A percentile compares a stretch with the other conserved stretches of the same genome.
These are phyloP conservation scores for Dicerorhinus sumatrensis DNA, from an alignment of 2,113 vertebrate genomes.

Conservation along the genomic window DNA sequence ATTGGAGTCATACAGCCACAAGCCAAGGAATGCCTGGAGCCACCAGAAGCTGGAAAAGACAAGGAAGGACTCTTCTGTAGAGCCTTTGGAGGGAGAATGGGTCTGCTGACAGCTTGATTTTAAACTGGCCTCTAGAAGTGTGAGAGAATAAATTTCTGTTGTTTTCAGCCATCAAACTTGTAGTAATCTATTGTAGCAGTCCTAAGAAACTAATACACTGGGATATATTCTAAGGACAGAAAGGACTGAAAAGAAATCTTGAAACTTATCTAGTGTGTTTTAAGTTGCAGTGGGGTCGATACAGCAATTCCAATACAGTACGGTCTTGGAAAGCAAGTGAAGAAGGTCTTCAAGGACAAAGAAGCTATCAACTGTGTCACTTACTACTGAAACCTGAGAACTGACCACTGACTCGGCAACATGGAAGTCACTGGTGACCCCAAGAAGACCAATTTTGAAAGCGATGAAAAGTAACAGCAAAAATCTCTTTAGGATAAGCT, in stretches of 20 bases:
- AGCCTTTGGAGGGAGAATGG: background rate
- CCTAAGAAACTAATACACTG: background rate
- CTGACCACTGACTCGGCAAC: background rate
- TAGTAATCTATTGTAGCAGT: background rate
- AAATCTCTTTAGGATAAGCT: background rate
- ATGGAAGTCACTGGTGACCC: background rate
- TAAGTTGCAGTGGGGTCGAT: background rate
- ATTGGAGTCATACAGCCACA: background rate
- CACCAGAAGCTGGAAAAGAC: background rate
- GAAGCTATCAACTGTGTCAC: background rate
- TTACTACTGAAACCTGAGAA: background rate
- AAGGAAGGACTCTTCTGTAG: background rate
- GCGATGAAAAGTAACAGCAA: background rate
- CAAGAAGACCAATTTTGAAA: background rate
- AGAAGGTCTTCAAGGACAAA: background rate
- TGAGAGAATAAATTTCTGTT: background rate
- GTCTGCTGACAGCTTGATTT: background rate
- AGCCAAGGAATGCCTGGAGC: background rate
- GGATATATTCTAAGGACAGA: conserved; percentile 18
- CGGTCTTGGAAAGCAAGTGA: background rate
- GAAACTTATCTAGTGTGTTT: background rate
- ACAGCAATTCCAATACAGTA: background rate
- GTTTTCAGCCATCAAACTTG: background rate
- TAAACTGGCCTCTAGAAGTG: background rate
- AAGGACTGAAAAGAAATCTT: background rate